These are phyloP conservation scores for Alosa sapidissima DNA, from an alignment of 2,797 vertebrate species.

Conservation along the genomic window DNA sequence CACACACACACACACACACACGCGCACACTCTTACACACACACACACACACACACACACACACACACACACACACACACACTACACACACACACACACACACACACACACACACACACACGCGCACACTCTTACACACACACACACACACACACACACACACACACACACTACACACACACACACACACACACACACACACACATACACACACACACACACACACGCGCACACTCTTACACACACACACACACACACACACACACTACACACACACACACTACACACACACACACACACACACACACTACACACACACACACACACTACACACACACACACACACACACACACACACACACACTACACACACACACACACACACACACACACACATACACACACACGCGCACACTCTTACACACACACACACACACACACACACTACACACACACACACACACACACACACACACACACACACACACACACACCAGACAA, in stretches of 20 bases:
- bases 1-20: background rate
- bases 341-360: background rate
- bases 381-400: background rate
- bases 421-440: background rate
- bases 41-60: background rate
- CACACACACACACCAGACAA: background rate
- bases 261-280: background rate
- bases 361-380: background rate
- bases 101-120: conserved; percentile 10
- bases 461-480: conserved; percentile 2
- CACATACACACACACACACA: background rate
- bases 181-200: background rate
- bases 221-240: background rate
- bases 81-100: background rate
- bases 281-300: too few relatives aligned
- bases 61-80: background rate
- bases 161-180: too few relatives aligned
- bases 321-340: background rate
- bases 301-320: too few relatives aligned
- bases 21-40: background rate
- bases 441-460: background rate
- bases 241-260: background rate
- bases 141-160: background rate
- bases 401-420: background rate
- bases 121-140: background rate